Conservation (phyloP, 2,113 vertebrate genomes). For the Hemiprocne comata region DNA sequence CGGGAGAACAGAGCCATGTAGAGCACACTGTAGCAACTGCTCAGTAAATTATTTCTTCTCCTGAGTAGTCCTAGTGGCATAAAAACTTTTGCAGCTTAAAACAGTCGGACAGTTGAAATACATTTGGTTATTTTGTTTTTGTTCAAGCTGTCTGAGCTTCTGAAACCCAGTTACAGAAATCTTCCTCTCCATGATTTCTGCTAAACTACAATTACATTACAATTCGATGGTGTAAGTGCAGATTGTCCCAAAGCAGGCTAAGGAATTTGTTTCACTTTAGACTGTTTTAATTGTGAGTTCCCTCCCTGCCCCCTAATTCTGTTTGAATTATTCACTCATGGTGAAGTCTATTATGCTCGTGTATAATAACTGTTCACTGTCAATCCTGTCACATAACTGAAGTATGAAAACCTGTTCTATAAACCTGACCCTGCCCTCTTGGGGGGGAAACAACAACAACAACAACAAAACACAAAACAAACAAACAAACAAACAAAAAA, state of each 20-base stretch:
- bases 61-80: neutral
- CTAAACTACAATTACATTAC: neutral
- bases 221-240: neutral
- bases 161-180: neutral
- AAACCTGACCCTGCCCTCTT: neutral
- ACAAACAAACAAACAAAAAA: too few relatives aligned
- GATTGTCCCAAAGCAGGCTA: neutral
- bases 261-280: neutral
- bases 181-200: neutral
- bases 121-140: neutral
- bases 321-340: neutral
- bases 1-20: neutral
- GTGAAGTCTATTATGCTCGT: fast-evolving
- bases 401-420: neutral
- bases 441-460: too few relatives aligned
- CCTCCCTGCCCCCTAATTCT: neutral
- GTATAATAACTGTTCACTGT: neutral
- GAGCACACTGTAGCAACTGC: neutral
- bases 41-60: neutral
- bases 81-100: neutral
- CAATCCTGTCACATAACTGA: neutral
- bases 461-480: too few relatives aligned
- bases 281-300: neutral
- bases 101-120: neutral
- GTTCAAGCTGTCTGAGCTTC: neutral